Evolutionary conservation across 2,113 vertebrate genomes (phyloP), one percentile per base, ranked within the genome.

Genomic region (Gasterosteus aculeatus): DNA sequence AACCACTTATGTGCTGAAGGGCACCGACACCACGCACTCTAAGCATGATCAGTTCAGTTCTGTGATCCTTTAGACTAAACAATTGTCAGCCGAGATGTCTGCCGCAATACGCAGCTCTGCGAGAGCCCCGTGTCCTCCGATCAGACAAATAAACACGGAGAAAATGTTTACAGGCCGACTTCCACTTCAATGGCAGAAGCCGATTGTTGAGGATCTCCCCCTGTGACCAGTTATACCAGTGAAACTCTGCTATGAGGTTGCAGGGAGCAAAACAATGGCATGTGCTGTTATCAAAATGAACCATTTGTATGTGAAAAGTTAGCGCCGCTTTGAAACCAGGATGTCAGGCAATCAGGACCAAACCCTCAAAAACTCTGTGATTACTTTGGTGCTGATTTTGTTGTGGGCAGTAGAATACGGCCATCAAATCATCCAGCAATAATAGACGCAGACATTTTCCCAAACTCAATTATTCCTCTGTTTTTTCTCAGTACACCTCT

Each of bases 31-130:
- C 35, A 29, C 51, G 81, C 31, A 70, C n/a, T 44, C 26, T 42
- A 41, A 72, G 44, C 35, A 69, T 14, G 68, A 81, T 77, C 53
- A 41, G 69, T 69, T 49, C 14, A 63, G 47, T 35, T 61, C 63
- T 39, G 22, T 39, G 15, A 84, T 67, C 66, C 33, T 77, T 80
- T 12, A 93, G 81, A 90, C 88, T 92, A 90, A 92, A 93, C 86
- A 90, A 10, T 72, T 69, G 73, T 78, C 72, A 72, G 61, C 62
- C 65, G 77, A 78, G 85, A 86, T 51, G 46, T 42, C 8, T 69
- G 62, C 73, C 83, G 44, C 69, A 72, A 68, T 81, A 84, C 19
- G 16, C 62, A 47, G 29, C 29, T 19, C 69, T 78, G 58, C 12
- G 46, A 69, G 63, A 76, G 82, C 59, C 35, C 1, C 26, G 7